phyloP scores from a whole-genome alignment of 2,113 vertebrate species.

The Pseudorectes ferrugineus region DNA sequence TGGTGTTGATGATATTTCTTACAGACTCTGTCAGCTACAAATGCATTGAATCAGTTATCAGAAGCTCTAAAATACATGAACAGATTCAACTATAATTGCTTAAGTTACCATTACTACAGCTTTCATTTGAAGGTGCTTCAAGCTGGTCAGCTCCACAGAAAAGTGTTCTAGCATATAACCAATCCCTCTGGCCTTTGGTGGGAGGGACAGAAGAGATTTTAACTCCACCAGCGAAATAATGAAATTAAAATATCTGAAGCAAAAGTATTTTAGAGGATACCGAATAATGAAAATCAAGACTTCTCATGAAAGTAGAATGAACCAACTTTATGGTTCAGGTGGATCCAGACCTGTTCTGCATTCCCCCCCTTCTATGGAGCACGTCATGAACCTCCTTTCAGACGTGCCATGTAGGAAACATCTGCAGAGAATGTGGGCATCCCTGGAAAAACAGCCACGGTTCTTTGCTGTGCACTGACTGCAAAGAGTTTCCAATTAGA shows the following conservation, averaged over 20 bases:
- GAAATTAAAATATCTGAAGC: background rate
- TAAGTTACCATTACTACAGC: background rate
- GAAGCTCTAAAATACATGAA: background rate
- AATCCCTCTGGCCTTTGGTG: background rate
- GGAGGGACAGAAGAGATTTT: background rate
- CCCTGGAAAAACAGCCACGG: background rate
- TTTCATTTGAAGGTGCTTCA: background rate
- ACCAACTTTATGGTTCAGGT: background rate
- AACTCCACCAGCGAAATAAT: background rate
- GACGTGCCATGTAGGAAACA: background rate
- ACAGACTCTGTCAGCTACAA: background rate
- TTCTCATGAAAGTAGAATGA: background rate
- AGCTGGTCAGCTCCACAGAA: background rate
- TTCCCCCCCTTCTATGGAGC: background rate
- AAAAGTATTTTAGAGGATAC: background rate
- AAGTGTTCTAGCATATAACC: background rate
- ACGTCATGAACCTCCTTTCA: background rate
- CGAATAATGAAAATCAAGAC: background rate
- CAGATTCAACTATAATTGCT: background rate
- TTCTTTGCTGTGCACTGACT: background rate
- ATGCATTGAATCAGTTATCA: background rate
- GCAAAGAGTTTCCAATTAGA: constrained; percentile 4
- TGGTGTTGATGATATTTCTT: background rate
- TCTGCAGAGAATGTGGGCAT: background rate
- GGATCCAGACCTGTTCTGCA: background rate